These are phyloP conservation scores for Perodicticus potto DNA, from an alignment of 2,797 vertebrate genomes.

Conservation along the genomic window DNA sequence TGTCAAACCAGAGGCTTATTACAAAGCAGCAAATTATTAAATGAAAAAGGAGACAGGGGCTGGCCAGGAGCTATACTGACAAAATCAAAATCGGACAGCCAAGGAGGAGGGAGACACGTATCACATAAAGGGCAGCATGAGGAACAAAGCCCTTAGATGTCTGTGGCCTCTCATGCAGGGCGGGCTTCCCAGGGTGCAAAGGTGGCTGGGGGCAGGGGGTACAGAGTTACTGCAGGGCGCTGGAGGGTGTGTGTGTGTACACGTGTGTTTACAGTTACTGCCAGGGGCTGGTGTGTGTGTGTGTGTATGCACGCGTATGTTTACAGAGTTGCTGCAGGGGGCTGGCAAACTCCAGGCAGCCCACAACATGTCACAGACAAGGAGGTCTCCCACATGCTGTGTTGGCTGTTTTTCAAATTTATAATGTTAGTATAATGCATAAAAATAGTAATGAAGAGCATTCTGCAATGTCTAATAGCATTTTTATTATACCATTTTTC, in stretches of 20 bases:
- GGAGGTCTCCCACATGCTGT: background rate
- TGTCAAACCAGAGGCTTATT: background rate
- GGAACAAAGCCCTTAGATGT: background rate
- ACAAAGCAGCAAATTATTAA: background rate
- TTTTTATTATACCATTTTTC: background rate
- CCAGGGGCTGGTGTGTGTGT: too few relatives aligned
- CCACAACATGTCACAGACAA: background rate
- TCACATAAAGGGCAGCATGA: fast-evolving
- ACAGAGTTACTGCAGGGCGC: background rate
- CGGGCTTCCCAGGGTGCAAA: fast-evolving
- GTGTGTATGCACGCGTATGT: too few relatives aligned
- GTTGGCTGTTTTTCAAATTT: background rate
- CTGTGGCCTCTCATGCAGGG: fast-evolving
- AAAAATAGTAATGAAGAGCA: background rate
- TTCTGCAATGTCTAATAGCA: background rate
- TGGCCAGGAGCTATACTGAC: background rate
- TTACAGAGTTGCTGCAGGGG: too few relatives aligned
- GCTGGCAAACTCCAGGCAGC: background rate
- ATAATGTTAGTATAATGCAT: background rate
- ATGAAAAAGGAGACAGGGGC: background rate
- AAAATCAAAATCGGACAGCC: background rate
- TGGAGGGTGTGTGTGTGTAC: too few relatives aligned
- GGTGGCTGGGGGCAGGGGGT: too few relatives aligned
- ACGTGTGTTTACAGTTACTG: too few relatives aligned
- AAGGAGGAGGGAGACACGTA: background rate